These are phyloP conservation scores for Takifugu ocellatus DNA, from an alignment of 2,797 vertebrate species.

Conservation along the genomic window DNA sequence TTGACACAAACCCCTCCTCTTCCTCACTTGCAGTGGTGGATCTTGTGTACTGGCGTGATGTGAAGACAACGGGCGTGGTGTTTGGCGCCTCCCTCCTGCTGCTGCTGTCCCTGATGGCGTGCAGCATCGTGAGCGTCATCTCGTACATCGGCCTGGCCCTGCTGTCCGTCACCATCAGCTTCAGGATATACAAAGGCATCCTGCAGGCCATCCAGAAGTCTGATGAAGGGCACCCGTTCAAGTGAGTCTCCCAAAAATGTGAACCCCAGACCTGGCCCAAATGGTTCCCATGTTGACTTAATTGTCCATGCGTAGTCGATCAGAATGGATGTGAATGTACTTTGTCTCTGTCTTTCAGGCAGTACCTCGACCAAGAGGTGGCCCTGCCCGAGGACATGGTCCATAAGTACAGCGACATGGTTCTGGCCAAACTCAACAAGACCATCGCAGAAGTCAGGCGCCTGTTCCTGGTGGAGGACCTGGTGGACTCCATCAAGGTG, in stretches of 20 bases:
- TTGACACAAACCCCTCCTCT: neutral
- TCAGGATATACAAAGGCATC: conserved; percentile 97
- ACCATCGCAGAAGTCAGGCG: conserved; percentile 82
- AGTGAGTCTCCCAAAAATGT: conserved; percentile 74
- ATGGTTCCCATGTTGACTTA: too few species aligned
- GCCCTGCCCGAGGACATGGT: conserved; percentile 85
- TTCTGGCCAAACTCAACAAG: conserved; percentile 84
- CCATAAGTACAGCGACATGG: conserved; percentile 88
- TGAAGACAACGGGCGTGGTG: conserved; percentile 92
- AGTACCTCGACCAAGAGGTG: conserved; percentile 87
- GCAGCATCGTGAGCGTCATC: conserved; percentile 93
- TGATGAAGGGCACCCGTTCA: conserved; percentile 94
- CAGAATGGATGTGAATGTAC: neutral
- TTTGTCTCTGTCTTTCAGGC: conserved; percentile 63
- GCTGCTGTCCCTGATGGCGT: conserved; percentile 89
- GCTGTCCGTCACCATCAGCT: conserved; percentile 92
- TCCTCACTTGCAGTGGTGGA: conserved; percentile 82
- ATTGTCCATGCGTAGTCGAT: too few species aligned
- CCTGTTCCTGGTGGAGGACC: conserved; percentile 94
- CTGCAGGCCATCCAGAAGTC: conserved; percentile 98
- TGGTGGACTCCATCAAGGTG: conserved; percentile 97
- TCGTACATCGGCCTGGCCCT: conserved; percentile 92
- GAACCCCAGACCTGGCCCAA: too few species aligned
- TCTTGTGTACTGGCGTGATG: conserved; percentile 96
- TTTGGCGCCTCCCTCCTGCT: conserved; percentile 90